Percentiles rank a stretch among this genome's conserved stretches.
Evolutionary conservation across 2,797 vertebrate species (phyloP).

Genomic region (Triplophysa bombifrons): DNA sequence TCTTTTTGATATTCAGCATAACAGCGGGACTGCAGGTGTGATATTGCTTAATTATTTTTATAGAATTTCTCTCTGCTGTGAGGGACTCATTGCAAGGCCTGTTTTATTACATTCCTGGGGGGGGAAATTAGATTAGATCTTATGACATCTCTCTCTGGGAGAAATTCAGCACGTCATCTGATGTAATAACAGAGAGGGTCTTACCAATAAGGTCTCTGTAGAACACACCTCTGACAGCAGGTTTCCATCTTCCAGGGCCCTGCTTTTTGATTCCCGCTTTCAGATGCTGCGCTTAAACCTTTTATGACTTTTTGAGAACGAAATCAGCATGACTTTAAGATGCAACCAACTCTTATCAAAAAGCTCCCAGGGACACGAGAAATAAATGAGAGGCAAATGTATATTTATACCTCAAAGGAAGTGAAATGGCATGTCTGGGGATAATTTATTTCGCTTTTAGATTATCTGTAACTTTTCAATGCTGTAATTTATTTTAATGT

Average conservation of each 20-base stretch:
- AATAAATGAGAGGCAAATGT: slow-evolving; percentile 56
- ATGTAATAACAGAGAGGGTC: slow-evolving; percentile 46
- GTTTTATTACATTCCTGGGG: slow-evolving; percentile 37
- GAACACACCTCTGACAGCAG: slow-evolving; percentile 13
- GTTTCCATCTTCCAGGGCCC: not conserved
- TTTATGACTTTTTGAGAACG: slow-evolving; percentile 20
- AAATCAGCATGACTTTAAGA: slow-evolving; percentile 38
- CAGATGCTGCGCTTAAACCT: not conserved
- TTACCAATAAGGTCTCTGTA: slow-evolving; percentile 17
- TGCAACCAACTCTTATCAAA: slow-evolving; percentile 45
- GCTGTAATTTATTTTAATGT: not conserved
- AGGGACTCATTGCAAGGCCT: not conserved
- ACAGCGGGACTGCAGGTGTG: not conserved
- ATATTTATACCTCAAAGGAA: slow-evolving; percentile 62
- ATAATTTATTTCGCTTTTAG: slow-evolving; percentile 44
- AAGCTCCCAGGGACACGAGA: slow-evolving; percentile 51
- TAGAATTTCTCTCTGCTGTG: slow-evolving; percentile 11
- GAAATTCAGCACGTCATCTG: slow-evolving; percentile 11
- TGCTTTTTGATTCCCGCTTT: not conserved
- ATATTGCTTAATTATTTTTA: slow-evolving; percentile 19
- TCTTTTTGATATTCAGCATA: not conserved
- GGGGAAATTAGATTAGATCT: slow-evolving; percentile 45
- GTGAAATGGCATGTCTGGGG: slow-evolving; percentile 46
- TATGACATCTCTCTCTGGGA: slow-evolving; percentile 33
- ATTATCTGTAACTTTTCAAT: not conserved